Base-by-base conservation (phyloP, 2,888 invertebrate species). In the Andrena hattorfiana region DNA sequence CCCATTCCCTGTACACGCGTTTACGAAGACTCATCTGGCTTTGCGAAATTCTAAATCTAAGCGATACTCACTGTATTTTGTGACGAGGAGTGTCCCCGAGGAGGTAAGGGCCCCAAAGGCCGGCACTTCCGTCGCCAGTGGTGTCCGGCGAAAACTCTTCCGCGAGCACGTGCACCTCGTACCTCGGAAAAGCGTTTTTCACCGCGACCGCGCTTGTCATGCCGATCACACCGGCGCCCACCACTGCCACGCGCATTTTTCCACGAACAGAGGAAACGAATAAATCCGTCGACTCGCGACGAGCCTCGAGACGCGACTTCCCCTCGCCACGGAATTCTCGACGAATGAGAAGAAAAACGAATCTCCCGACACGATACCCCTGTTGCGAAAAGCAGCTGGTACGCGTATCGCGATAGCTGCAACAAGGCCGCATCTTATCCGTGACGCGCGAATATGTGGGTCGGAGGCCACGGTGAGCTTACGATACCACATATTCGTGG, bases 211-310 rank as follows among this genome's bases (percentile, higher is more conserved):
- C 97, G 87, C 96, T 95, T 42, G 96, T 95, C 10, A 97, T 93
- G 0, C 98, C 98, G 68, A 96, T 96, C 0, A 97, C 95, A 2
- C 98, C 98, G 1, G 96, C 97, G 16, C 98, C 98, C 69, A 98
- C 92, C n/a, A 98, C 95, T 30, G 96, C 96, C 84, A 97, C 93
- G 89, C 92, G 89, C 92, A 92, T 93, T 54, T 85, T 82, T 56
- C 16, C 13, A 10, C 49, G 16, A 28, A 13, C 3, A 6, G 8
- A 13, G 1, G 16, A 13, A 4, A 49, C 7, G n/a, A 26, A 5
- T 30, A 10, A 13, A 2, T 3, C 23, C 68, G 8, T n/a, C 13
- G 3, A 10, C 20, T 8, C 5, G 42, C 48, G 16, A 2, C 30
- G 8, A 51, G 16, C 20, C 3, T 2, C n/a, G 1, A 30, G n/a